Evolutionary conservation across 2,888 invertebrate species (phyloP).

Genomic region (Ophion ventricosus): DNA sequence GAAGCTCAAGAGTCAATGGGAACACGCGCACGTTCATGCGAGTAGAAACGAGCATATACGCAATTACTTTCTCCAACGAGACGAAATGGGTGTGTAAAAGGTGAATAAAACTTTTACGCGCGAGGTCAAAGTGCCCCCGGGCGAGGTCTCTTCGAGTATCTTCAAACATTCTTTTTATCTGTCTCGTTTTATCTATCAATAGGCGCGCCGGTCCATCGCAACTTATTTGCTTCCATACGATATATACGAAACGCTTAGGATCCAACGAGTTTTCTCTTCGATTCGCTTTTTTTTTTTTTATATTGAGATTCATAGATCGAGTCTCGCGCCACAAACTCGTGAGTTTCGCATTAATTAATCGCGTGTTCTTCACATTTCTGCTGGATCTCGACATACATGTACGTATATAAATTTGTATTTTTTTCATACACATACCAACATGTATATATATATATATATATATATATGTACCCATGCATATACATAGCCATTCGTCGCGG

Average conservation of each 20-base stretch:
- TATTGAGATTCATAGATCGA: conserved; percentile 22
- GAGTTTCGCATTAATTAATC: conserved; percentile 25
- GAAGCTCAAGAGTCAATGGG: conserved; percentile 10
- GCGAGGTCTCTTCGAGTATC: conserved; percentile 41
- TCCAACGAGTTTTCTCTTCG: conserved; percentile 40
- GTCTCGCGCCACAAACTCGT: conserved; percentile 7
- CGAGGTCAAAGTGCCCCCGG: conserved; percentile 58
- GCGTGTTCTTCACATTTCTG: background rate
- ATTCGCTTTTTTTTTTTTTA: conserved; percentile 33
- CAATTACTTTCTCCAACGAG: conserved; percentile 61
- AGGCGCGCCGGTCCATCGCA: conserved; percentile 18
- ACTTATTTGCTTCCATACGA: background rate
- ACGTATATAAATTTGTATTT: background rate
- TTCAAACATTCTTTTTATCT: conserved; percentile 19
- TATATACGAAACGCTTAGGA: conserved; percentile 5
- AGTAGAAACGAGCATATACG: conserved; percentile 18
- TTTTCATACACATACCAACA: conserved; percentile 4
- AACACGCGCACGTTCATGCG: background rate
- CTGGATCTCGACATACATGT: conserved; percentile 1
- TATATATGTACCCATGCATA: conserved; percentile 8
- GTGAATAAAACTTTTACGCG: conserved; percentile 54
- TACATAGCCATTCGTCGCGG: conserved; percentile 55
- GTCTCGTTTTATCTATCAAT: conserved; percentile 14
- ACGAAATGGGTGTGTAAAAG: conserved; percentile 26
- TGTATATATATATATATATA: conserved; percentile 9